Base-by-base conservation (phyloP, 2,888 invertebrate species). In the Asteroscopus sphinx region DNA sequence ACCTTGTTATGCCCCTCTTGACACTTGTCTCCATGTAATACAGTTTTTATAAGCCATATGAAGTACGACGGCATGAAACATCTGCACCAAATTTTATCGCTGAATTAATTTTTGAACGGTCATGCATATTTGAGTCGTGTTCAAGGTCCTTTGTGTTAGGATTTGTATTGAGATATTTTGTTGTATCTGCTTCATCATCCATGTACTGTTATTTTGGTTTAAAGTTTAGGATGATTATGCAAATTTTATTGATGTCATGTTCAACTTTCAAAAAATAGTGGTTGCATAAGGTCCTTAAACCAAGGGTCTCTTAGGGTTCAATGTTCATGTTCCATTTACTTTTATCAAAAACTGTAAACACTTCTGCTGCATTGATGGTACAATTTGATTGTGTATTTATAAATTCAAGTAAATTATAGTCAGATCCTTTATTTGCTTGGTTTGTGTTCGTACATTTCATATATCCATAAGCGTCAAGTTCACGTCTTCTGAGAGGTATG, bases 11-110 rank as follows among this genome's bases (percentile, higher is more conserved):
- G 52, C 61, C 41, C 51, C 54, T 62, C 51, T 37, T 70, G 57
- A 71, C 69, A 69, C 60, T 68, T 76, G 69, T 66, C 47, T 52
- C 25, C 46, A 16, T 55, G 52, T 61, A 39, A 51, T 64, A 62
- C 63, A 71, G 59, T 70, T 71, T 67, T 60, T 55, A 68, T 64
- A 61, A 54, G 49, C 44, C 57, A 35, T 60, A 61, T 53, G 39
- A 36, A 35, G 45, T 56, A 52, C 62, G 63, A 60, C 37, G 39
- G 46, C 36, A 67, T 58, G 55, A 39, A 59, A 61, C 63, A 64
- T 72, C 54, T 70, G 70, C 53, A 73, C 67, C 63, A 73, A 68
- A 71, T 73, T 76, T 76, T 76, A 71, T 73, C 39, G 58, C 57
- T 39, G 70, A 58, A 62, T 79, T 65, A 67, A 69, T 57, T 75